Evolutionary conservation across 2,888 invertebrate species (phyloP), one percentile per base, ranked within the genome.

Genomic region (Uloborus plumipes): DNA sequence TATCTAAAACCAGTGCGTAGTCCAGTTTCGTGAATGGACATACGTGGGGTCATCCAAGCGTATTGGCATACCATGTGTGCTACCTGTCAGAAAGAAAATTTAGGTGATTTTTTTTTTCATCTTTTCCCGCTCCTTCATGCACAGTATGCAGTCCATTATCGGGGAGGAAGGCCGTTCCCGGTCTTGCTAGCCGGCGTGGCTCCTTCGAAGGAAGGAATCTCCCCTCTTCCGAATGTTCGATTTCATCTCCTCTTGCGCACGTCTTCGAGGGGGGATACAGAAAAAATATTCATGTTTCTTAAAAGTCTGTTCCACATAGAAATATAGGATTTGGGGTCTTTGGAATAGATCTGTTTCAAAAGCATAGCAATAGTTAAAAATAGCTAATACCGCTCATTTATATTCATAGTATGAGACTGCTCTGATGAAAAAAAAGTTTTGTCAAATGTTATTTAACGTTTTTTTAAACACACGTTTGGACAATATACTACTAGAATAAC

Each of bases 181-280:
- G 51, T 31, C 20, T 49, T 70, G n/a, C 74, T 59, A 80, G 80
- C 74, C 80, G 18, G 80, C 80, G 69, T 80, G 80, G 80, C 80
- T 58, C 64, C 80, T 18, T 50, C 16, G 20, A 26, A 26, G 7
- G 31, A 39, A 31, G 31, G 39, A 16, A n/a, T n/a, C n/a, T n/a
- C 31, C 31, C 16, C 26, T 26, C 31, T 14, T 20, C 59, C 14
- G 20, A 14, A 14, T 18, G 20, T 20, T 20, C 31, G 31, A 14
- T 39, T 18, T 31, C 15, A 26, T 31, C 15, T 39, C 15, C 6
- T 16, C 31, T 31, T 13, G 22, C 11, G 0, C 18, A 47, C n/a
- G 64, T 49, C 49, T 47, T 49, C 15, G 64, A 64, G 49, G 47
- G n/a, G 47, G 22, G 16, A 59, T 55, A 18, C 55, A 18, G 16